Conservation (phyloP, 2,797 vertebrate genomes). For the Fistularia tabacaria region DNA sequence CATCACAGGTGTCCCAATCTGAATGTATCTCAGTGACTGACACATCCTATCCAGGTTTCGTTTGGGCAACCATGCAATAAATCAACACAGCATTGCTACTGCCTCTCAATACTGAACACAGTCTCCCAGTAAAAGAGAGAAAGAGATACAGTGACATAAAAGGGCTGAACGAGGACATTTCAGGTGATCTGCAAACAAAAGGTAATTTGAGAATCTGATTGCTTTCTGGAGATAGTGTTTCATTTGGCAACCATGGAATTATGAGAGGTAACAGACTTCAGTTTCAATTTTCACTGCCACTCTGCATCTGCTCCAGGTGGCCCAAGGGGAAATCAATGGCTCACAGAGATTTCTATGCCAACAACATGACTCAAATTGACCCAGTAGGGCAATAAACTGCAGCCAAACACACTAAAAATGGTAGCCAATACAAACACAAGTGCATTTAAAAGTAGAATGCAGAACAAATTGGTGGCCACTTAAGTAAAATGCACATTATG, state of each 20-base stretch:
- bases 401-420: constrained; percentile 36
- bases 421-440: constrained; percentile 39
- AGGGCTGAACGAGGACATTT: constrained; percentile 38
- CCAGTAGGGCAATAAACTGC: constrained; percentile 49
- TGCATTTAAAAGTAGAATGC: constrained; percentile 18
- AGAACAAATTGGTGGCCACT: constrained; percentile 13
- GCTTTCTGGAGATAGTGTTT: constrained; percentile 64
- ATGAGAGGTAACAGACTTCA: constrained; percentile 48
- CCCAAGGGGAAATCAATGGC: constrained; percentile 42
- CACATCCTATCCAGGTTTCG: constrained; percentile 66
- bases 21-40: constrained; percentile 61
- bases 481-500: background rate
- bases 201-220: constrained; percentile 71
- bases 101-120: constrained; percentile 66
- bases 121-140: constrained; percentile 18
- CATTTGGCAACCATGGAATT: constrained; percentile 63
- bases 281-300: constrained; percentile 59
- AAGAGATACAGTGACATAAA: constrained; percentile 34
- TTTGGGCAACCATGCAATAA: constrained; percentile 71
- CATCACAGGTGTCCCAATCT: constrained; percentile 61
- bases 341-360: constrained; percentile 49
- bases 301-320: constrained; percentile 47
- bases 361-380: constrained; percentile 48
- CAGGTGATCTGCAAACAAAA: constrained; percentile 63
- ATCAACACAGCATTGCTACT: constrained; percentile 70